phyloP scores from a whole-genome alignment of 1,140 invertebrate species.

The Diprion similis region DNA sequence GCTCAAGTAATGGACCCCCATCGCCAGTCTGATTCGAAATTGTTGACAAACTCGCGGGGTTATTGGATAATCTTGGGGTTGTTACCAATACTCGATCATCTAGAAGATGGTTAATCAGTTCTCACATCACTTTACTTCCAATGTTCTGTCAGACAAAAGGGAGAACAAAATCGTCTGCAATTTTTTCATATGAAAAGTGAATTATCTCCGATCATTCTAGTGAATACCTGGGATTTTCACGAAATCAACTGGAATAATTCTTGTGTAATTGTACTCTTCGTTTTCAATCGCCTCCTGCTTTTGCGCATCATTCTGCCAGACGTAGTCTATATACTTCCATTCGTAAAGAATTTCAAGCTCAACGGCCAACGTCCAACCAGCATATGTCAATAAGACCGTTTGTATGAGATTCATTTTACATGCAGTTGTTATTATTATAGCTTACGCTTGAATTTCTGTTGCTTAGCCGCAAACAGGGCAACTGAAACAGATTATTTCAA shows the following conservation, averaged over 20 bases:
- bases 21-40: slow-evolving; percentile 19
- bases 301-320: slow-evolving; percentile 14
- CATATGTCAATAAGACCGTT: background rate
- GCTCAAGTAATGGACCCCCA: slow-evolving; percentile 28
- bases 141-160: no score
- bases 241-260: background rate
- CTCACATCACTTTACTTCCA: no score
- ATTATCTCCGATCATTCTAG: no score
- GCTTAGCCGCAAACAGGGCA: no score
- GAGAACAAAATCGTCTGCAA: no score
- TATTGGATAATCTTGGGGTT: slow-evolving; percentile 28
- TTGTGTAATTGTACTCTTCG: background rate
- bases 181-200: no score
- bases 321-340: background rate
- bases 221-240: background rate
- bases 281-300: background rate
- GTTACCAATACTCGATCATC: slow-evolving; percentile 38
- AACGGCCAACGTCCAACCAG: background rate
- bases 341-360: background rate
- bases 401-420: no score
- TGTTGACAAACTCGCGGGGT: slow-evolving; percentile 35
- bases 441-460: no score
- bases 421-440: no score
- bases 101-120: background rate
- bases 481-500: no score